A percentile compares a stretch with the other conserved stretches of the same genome.
phyloP scores from a whole-genome alignment of 2,888 invertebrate species.

The Drosophila barbarae region DNA sequence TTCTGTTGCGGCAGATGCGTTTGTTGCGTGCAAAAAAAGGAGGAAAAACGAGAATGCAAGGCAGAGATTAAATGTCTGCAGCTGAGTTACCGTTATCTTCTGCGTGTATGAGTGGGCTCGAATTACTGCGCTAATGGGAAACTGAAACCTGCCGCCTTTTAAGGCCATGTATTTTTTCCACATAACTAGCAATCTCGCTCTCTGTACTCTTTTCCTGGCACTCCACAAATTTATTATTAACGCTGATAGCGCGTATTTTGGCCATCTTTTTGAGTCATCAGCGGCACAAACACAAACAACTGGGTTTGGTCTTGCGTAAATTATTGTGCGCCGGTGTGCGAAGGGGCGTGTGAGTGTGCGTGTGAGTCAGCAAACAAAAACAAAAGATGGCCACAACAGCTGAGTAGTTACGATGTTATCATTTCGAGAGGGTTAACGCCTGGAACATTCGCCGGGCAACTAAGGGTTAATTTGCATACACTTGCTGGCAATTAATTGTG shows the following conservation, averaged over 20 bases:
- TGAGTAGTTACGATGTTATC: conserved; percentile 46
- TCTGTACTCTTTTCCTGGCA: conserved; percentile 4
- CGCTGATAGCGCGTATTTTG: conserved; percentile 57
- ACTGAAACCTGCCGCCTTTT: conserved; percentile 37
- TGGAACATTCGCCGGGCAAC: conserved; percentile 6
- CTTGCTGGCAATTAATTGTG: conserved; percentile 37
- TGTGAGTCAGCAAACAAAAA: conserved; percentile 55
- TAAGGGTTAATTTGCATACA: conserved; percentile 32
- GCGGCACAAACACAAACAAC: conserved; percentile 22
- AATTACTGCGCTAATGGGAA: conserved; percentile 56
- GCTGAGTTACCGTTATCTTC: conserved; percentile 53
- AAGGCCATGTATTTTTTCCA: conserved; percentile 10
- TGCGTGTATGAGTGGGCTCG: conserved; percentile 30
- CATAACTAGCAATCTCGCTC: conserved; percentile 40
- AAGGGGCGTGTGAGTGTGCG: conserved; percentile 34
- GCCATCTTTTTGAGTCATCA: conserved; percentile 52
- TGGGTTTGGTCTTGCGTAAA: conserved; percentile 61
- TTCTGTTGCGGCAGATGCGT: conserved; percentile 53
- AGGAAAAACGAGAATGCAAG: conserved; percentile 37
- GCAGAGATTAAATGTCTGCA: conserved; percentile 58
- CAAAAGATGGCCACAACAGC: conserved; percentile 52
- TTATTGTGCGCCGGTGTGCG: conserved; percentile 17
- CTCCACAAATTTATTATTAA: conserved; percentile 10
- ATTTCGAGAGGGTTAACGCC: conserved; percentile 16
- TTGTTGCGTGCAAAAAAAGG: conserved; percentile 25